phyloP scores from a whole-genome alignment of 1,140 invertebrate genomes.

The Calliphora vicina region DNA sequence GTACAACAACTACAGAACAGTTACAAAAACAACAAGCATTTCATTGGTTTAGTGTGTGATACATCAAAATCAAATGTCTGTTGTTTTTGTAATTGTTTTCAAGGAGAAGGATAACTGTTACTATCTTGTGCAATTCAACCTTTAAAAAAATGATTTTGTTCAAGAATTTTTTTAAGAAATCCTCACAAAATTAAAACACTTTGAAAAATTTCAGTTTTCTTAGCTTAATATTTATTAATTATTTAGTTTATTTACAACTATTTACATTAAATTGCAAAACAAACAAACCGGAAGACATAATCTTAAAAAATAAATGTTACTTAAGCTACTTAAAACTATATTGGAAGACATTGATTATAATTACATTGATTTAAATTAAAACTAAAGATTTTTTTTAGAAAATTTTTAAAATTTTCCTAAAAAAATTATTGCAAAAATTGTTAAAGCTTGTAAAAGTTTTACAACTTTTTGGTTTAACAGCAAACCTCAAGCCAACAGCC shows the following conservation, averaged over 20 bases:
- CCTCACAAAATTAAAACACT: no score
- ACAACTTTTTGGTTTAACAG: not conserved
- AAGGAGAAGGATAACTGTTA: no score
- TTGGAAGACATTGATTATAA: slow-evolving; percentile 56
- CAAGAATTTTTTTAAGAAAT: no score
- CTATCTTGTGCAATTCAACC: no score
- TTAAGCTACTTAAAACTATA: slow-evolving; percentile 46
- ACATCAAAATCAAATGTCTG: no score
- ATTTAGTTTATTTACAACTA: not conserved
- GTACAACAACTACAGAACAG: no score
- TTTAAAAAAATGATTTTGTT: no score
- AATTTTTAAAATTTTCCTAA: not conserved
- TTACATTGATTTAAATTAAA: slow-evolving; percentile 47
- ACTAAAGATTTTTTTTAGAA: not conserved
- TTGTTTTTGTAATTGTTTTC: no score
- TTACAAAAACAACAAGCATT: no score
- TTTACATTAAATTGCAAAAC: not conserved
- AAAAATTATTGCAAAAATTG: not conserved
- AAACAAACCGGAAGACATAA: slow-evolving; percentile 4
- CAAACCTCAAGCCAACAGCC: not conserved
- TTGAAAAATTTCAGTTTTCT: not conserved
- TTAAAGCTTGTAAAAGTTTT: not conserved
- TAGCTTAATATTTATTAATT: not conserved
- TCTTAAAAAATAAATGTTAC: not conserved
- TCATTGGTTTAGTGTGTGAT: no score